Base-by-base conservation (phyloP, 2,797 vertebrate species). In the Sebastes elongatus region DNA sequence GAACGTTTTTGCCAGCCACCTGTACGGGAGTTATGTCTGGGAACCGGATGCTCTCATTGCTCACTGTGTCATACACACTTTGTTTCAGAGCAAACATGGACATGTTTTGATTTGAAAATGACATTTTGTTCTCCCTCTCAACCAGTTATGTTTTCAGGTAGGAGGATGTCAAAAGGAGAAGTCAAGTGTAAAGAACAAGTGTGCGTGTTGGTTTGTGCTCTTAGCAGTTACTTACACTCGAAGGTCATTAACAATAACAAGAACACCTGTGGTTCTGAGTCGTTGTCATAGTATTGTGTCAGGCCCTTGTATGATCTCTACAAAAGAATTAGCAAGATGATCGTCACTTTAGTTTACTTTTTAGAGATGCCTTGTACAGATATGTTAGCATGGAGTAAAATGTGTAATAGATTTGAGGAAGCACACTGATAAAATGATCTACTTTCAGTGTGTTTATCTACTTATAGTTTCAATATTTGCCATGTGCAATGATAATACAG, bases 51-150 rank as follows among this genome's bases (percentile, higher is more conserved):
- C 83, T 80, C 42, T 1, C 60, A 68, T 77, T 55, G 86, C 82
- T 88, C 82, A 92, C 85, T 88, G 85, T 94, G 90, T 93, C 88
- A 67, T 63, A 89, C 82, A 81, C 90, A 91, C 86, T 91, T 89
- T 90, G 85, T 93, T 92, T 92, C 88, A 85, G 74, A 87, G 85
- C 81, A 35, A 84, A 88, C 62, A 22, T 69, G 86, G 85, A 90
- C 92, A 83, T 87, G 93, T 93, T 95, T 78, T 86, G 88, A 92
- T 90, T 83, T 81, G 88, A 92, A 90, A 90, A 86, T 67, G 22
- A 85, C 82, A 89, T 91, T 91, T 87, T 82, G 66, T 81, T 82
- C 81, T 76, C 33, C 33, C 65, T 71, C 74, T 74, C 25, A 77
- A 77, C 64, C 65, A 76, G 71, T 91, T 86, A 82, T 71, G 74